Base-by-base conservation (phyloP, 2,888 invertebrate species). In the Germaria angustata region DNA sequence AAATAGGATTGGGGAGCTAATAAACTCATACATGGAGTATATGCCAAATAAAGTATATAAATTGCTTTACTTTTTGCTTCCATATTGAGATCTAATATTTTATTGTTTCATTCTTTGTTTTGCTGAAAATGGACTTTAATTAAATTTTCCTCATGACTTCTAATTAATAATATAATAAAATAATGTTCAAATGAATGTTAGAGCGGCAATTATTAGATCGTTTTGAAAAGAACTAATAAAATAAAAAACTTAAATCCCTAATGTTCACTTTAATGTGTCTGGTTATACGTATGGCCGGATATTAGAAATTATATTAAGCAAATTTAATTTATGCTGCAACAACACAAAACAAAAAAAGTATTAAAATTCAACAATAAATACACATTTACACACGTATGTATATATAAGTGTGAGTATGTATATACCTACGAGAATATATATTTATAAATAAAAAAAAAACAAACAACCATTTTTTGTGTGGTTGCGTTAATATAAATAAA, bases 311-410 rank as follows among this genome's bases (percentile, higher is more conserved):
- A 72, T 65, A 28, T 65, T 46, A 15, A 71, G 36, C 28, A 72
- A 79, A 71, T 79, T 79, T 59, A 66, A 79, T 79, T 79, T 41
- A 51, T 46, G 13, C 49, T 36, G 85, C 87, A 85, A 87, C 85
- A 86, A 75, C 5, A 55, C n/a, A 85, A 87, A 86, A 86, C 41
- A 7, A 28, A 13, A 22, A 49, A 39, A 51, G 22, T 13, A 53
- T 17, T 32, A 15, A 57, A 36, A 57, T 61, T 61, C 28, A 28
- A 55, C 15, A 41, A 61, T 22, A 41, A 17, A 44, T 17, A 63
- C 15, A n/a, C 9, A 0, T 24, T 11, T 32, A 13, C 17, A 36
- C 28, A 1, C 11, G 20, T 24, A 15, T 44, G 34, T 32, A 5
- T 24, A 24, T 28, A n/a, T 39, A 5, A 20, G 32, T 17, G 51